Evolutionary conservation across 2,797 vertebrate genomes (phyloP), one percentile per base, ranked within the genome.

Genomic region (Sebastes itinus): DNA sequence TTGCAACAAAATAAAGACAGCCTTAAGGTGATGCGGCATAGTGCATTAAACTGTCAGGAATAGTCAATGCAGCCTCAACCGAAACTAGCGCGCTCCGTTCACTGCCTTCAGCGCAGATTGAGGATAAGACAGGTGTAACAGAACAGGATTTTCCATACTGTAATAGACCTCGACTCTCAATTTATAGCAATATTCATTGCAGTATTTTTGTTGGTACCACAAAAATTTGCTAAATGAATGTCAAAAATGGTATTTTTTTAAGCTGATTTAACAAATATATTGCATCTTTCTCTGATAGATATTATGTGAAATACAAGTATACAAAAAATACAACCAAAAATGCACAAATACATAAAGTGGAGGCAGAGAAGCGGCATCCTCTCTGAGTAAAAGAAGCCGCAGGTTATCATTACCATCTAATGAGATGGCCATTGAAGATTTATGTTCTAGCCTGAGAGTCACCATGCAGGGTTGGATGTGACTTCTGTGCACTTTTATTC

Each of bases 341-440:
- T 64, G 35, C 13, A 62, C 4, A 0, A 22, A 23, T 1, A 59
- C 2, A 25, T 3, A 56, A 22, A 54, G 54, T 14, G 5, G 28
- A 52, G 68, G 49, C 20, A 62, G 25, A 33, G 30, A 38, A 58
- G 25, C 11, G 0, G 14, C 27, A 55, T 71, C 66, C 13, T 76
- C 62, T 84, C 58, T 46, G 77, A 56, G 18, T 35, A 52, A 63
- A 81, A 63, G 18, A 72, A 65, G 59, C 38, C 5, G 28, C 38
- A 63, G 32, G 78, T 67, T 64, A 78, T 77, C 56, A 58, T 74
- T 71, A 72, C 46, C 22, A n/a, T 67, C 52, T 83, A 67, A 80
- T 82, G 42, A 81, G 28, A 63, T 67, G 54, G 72, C 58, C 67
- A 69, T 42, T 68, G 62, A 82, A 73, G 82, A 88, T 91, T 84